Conservation (phyloP, 2,113 vertebrate species). For the Prionailurus bengalensis region DNA sequence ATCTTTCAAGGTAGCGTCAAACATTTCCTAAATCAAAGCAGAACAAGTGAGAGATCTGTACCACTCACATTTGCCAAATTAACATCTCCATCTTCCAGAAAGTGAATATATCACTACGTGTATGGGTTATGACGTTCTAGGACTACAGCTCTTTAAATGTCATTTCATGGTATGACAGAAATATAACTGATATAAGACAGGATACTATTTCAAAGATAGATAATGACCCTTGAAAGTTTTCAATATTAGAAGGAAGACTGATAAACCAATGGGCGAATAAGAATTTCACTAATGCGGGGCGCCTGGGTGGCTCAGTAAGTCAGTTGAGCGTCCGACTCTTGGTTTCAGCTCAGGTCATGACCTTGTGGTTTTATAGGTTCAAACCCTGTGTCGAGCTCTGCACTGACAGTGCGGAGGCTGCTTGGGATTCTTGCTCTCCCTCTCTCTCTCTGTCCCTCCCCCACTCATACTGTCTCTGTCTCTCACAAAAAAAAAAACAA, state of each 20-base stretch:
- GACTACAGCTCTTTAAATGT: neutral
- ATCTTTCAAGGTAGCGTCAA: slow-evolving; percentile 97
- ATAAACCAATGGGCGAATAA: neutral
- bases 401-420: too few relatives aligned
- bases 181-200: neutral
- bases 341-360: too few relatives aligned
- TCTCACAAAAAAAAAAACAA: too few relatives aligned
- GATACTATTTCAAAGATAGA: neutral
- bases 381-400: too few relatives aligned
- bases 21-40: slow-evolving; percentile 93
- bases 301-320: too few relatives aligned
- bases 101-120: neutral
- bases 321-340: too few relatives aligned
- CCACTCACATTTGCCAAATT: neutral
- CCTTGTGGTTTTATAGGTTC: too few relatives aligned
- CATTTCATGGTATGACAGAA: neutral
- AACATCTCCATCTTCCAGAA: neutral
- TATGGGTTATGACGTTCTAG: neutral
- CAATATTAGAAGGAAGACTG: neutral
- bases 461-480: too few relatives aligned
- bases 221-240: neutral
- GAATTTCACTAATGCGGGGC: neutral
- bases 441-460: too few relatives aligned
- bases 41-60: neutral
- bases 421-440: too few relatives aligned